Evolutionary conservation across 2,797 vertebrate species (phyloP).

Genomic region (Petrocephalus schoutedeni): DNA sequence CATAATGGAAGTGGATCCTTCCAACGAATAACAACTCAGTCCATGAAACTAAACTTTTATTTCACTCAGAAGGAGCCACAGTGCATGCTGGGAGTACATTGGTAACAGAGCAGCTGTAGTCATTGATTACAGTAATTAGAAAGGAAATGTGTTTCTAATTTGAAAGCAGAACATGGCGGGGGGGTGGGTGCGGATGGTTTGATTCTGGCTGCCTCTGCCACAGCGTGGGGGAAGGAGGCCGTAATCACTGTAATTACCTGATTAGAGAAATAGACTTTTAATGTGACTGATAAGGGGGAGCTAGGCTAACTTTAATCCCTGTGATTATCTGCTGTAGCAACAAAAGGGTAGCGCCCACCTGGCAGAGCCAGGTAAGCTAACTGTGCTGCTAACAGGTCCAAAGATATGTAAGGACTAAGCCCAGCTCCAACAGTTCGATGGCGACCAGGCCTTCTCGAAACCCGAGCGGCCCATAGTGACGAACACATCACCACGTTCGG

Average conservation of each 20-base stretch:
- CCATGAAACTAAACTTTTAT: slow-evolving; percentile 24
- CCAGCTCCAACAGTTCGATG: neutral
- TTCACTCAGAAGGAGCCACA: slow-evolving; percentile 10
- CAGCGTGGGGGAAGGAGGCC: neutral
- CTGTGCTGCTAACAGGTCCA: neutral
- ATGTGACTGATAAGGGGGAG: slow-evolving; percentile 31
- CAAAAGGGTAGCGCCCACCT: slow-evolving; percentile 3
- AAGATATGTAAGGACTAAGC: neutral
- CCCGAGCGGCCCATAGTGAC: neutral
- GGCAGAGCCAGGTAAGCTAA: neutral
- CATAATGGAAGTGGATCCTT: neutral
- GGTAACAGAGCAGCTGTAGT: slow-evolving; percentile 31
- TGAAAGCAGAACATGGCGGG: slow-evolving; percentile 24
- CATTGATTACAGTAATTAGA: slow-evolving; percentile 51
- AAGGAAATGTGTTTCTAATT: slow-evolving; percentile 36
- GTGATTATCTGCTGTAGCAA: slow-evolving; percentile 38
- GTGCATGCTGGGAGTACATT: slow-evolving; percentile 17
- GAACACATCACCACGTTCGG: neutral
- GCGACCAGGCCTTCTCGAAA: neutral
- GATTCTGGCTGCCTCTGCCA: slow-evolving; percentile 8
- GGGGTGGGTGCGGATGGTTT: neutral
- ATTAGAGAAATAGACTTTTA: slow-evolving; percentile 51
- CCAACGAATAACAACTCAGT: neutral
- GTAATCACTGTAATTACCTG: slow-evolving; percentile 50
- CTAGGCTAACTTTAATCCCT: slow-evolving; percentile 40